These are phyloP conservation scores for Halichondria panicea DNA, from an alignment of 37 sponge, comb jelly and placozoan genomes.

Conservation along the genomic window DNA sequence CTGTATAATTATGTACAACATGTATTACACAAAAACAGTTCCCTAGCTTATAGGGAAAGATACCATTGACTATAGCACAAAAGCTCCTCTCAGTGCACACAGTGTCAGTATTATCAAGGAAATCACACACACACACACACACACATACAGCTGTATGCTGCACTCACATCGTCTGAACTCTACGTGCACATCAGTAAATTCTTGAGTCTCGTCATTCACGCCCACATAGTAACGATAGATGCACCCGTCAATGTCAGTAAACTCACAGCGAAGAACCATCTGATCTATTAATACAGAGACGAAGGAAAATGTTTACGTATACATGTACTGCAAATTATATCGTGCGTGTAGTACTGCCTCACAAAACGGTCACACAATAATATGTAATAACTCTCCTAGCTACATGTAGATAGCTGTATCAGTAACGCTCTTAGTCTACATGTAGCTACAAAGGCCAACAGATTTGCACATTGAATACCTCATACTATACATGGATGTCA, in stretches of 20 bases:
- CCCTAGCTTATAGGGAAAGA: too few relatives aligned
- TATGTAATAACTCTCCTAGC: too few relatives aligned
- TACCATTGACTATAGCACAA: too few relatives aligned
- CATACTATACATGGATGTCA: neutral
- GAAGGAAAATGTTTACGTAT: neutral
- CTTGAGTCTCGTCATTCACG: neutral
- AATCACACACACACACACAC: neutral
- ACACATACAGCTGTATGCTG: neutral
- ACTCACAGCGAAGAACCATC: constrained; percentile 20
- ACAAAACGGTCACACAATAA: too few relatives aligned
- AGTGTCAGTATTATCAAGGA: neutral
- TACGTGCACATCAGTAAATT: constrained; percentile 24
- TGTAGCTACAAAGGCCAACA: neutral
- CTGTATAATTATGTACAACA: too few relatives aligned
- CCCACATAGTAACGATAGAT: constrained; percentile 33
- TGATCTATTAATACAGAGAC: constrained; percentile 8
- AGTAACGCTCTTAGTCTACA: too few relatives aligned
- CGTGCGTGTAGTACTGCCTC: too few relatives aligned
- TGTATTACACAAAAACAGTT: too few relatives aligned
- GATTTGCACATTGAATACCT: neutral
- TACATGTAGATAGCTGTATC: too few relatives aligned
- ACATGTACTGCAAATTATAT: neutral
- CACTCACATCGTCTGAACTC: constrained; percentile 21
- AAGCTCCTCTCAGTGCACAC: too few relatives aligned
- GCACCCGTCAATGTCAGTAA: neutral